Evolutionary conservation across 1,140 invertebrate species (phyloP).

Genomic region (Phenacoccus solenopsis): DNA sequence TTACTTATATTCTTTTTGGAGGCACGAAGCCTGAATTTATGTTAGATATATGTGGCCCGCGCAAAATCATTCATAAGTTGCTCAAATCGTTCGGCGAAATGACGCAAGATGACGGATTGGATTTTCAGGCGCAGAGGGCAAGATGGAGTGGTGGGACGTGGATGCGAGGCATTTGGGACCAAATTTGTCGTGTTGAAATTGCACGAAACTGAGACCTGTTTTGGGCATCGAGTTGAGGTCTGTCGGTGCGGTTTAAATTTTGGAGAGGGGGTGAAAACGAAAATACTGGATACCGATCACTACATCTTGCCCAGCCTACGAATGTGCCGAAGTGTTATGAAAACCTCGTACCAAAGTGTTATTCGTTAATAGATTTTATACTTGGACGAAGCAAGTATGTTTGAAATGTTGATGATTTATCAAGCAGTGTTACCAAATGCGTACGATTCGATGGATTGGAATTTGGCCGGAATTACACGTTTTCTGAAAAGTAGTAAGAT

Average conservation of each 20-base stretch:
- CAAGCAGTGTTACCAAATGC: not conserved
- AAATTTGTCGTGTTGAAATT: no score
- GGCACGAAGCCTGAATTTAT: no score
- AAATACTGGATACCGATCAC: no score
- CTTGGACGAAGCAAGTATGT: not conserved
- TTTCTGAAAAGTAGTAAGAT: no score
- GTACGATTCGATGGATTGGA: no score
- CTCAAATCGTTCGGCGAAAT: not conserved
- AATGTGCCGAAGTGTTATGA: no score
- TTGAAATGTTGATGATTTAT: not conserved
- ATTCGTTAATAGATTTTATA: not conserved
- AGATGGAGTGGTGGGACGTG: not conserved
- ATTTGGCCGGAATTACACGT: not conserved
- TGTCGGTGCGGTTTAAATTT: no score
- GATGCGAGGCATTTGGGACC: not conserved
- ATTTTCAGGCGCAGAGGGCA: not conserved
- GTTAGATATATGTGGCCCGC: no score
- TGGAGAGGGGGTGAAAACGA: no score
- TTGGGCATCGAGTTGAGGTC: no score
- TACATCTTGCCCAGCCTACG: not conserved
- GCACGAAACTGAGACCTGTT: not conserved
- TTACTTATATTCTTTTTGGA: no score
- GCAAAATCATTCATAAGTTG: not conserved
- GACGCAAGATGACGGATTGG: not conserved
- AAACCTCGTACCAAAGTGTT: not conserved